phyloP scores from a whole-genome alignment of 2,113 vertebrate genomes.

The Passer domesticus region DNA sequence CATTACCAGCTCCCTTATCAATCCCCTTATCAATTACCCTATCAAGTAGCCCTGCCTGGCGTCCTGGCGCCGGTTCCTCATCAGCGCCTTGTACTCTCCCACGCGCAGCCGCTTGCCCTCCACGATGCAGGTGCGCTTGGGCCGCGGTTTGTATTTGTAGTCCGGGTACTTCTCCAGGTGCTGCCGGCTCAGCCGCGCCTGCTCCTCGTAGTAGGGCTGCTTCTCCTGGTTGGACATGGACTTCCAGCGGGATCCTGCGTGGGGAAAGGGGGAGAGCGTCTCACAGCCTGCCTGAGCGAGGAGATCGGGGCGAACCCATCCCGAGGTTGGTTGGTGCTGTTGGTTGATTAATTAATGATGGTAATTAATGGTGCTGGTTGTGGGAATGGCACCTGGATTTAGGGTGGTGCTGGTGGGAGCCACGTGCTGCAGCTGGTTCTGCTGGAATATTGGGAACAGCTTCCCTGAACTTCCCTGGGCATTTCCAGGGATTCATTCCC shows the following conservation, averaged over 20 bases:
- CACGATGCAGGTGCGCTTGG: slow-evolving; percentile 97
- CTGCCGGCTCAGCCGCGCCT: slow-evolving; percentile 93
- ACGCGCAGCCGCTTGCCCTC: slow-evolving; percentile 92
- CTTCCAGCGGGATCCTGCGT: slow-evolving; percentile 93
- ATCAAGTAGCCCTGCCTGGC: slow-evolving; percentile 75
- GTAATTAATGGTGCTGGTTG: rapidly evolving
- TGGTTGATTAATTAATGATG: not conserved
- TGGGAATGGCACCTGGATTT: rapidly evolving
- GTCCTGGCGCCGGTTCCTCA: slow-evolving; percentile 94
- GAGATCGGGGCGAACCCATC: rapidly evolving
- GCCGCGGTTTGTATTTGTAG: slow-evolving; percentile 96
- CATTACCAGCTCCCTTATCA: not conserved
- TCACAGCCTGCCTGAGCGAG: rapidly evolving
- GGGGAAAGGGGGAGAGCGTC: rapidly evolving
- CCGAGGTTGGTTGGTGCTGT: rapidly evolving
- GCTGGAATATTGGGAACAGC: not conserved
- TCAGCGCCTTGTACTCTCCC: slow-evolving; percentile 99
- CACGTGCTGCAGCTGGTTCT: rapidly evolving
- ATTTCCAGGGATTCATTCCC: not conserved
- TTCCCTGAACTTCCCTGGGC: not conserved
- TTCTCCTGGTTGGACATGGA: slow-evolving; percentile 98
- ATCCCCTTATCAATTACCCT: slow-evolving; percentile 73
- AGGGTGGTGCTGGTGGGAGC: rapidly evolving
- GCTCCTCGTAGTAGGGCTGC: slow-evolving; percentile 97
- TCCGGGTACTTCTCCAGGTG: slow-evolving; percentile 97